Base-by-base conservation (phyloP, 2,888 invertebrate genomes). In the Neelides folsomi region DNA sequence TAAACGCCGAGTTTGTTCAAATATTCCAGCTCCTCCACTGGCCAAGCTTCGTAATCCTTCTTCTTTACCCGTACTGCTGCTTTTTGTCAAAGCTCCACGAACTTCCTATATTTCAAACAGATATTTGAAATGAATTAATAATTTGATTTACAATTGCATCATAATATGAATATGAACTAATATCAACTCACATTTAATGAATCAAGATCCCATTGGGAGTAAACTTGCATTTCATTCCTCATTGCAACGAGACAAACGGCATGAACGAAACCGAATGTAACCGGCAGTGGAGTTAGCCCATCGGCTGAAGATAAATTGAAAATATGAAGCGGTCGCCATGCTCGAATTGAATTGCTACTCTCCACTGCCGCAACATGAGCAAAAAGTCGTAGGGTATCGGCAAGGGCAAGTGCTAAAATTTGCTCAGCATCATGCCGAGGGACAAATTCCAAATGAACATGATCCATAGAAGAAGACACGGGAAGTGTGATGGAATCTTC, bases 151-250 rank as follows among this genome's bases (percentile, higher is more conserved):
- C n/a, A n/a, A n/a, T n/a, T n/a, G n/a, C n/a, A n/a, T n/a, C n/a
- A n/a, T n/a, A n/a, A n/a, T n/a, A n/a, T n/a, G n/a, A n/a, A n/a
- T n/a, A n/a, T n/a, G n/a, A n/a, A n/a, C n/a, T n/a, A n/a, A n/a
- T n/a, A n/a, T n/a, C n/a, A n/a, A 65, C 66, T 66, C 63, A 69
- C 70, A 60, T 66, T 82, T 10, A 62, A 53, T 48, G 64, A 63
- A 51, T 66, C 65, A 20, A 63, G 55, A 52, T 67, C 67, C 97
- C 97, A 98, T 68, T 98, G 98, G 1, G 94, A 93, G 69, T 95
- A 98, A 0, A 98, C 94, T 67, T 97, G 94, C 93, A 98, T 95
- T 71, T 98, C 98, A 2, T 94, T 95, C 69, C 97, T 94, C 95
- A 98, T 95, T 2, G 97, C 98, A 1, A 98, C 94, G 0, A 99